These are phyloP conservation scores for Brachypalpus laphriformis DNA, from an alignment of 2,888 invertebrate genomes.

Conservation along the genomic window DNA sequence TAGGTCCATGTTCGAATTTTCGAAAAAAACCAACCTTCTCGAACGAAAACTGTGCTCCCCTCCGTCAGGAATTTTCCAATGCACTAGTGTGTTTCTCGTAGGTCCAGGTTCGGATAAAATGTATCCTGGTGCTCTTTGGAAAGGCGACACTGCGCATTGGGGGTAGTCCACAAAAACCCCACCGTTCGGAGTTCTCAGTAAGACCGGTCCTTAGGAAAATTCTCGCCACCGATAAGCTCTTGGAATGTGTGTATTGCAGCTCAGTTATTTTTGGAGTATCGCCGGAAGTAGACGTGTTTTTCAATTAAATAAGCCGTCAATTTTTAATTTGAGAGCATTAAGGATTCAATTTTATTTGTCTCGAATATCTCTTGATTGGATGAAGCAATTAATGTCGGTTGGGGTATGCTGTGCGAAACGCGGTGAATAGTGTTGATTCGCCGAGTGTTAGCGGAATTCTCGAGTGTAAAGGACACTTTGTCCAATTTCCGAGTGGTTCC, in stretches of 20 bases:
- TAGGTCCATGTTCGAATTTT: slow-evolving; percentile 56
- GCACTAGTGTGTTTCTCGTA: slow-evolving; percentile 45
- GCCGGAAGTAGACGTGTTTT: slow-evolving; percentile 76
- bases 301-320: slow-evolving; percentile 57
- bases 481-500: slow-evolving; percentile 20
- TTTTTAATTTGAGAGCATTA: slow-evolving; percentile 51
- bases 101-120: slow-evolving; percentile 64
- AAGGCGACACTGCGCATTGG: slow-evolving; percentile 47
- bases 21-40: slow-evolving; percentile 9
- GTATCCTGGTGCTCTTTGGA: slow-evolving; percentile 32
- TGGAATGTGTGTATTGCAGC: slow-evolving; percentile 63
- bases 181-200: not conserved
- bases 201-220: slow-evolving; percentile 28
- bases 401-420: not conserved
- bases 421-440: not conserved
- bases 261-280: slow-evolving; percentile 76
- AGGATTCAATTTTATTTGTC: slow-evolving; percentile 32
- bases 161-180: not conserved
- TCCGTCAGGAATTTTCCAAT: slow-evolving; percentile 38
- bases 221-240: slow-evolving; percentile 64
- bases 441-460: slow-evolving; percentile 18
- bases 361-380: slow-evolving; percentile 12
- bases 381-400: slow-evolving; percentile 19
- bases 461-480: slow-evolving; percentile 13
- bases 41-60: not conserved